A percentile compares a stretch with the other conserved stretches of the same genome.
Conservation (phyloP, 2,888 invertebrate species). For the Helicoverpa assulta region DNA sequence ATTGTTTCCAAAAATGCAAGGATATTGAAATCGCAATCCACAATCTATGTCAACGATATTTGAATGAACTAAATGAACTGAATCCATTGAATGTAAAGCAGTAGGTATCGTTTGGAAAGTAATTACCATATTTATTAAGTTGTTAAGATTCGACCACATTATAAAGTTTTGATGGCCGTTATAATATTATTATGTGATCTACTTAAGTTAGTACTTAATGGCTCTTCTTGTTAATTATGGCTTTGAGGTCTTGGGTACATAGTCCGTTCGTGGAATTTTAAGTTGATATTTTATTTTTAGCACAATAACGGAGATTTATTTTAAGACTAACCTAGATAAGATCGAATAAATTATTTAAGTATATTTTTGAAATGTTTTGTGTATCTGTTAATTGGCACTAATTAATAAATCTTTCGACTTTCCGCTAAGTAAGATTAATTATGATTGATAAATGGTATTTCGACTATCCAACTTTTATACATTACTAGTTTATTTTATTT, state of each 20-base stretch:
- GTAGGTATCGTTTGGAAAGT: conserved; percentile 36
- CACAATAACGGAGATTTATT: conserved; percentile 2
- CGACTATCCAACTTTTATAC: too few species aligned
- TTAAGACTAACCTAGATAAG: neutral
- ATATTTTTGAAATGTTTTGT: neutral
- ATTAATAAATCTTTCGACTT: too few species aligned
- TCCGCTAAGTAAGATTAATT: too few species aligned
- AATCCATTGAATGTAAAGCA: conserved; percentile 32
- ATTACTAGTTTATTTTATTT: too few species aligned
- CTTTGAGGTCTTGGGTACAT: conserved; percentile 18
- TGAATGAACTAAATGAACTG: conserved; percentile 34
- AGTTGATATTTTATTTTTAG: conserved; percentile 16
- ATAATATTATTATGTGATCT: conserved; percentile 47
- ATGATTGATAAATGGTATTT: too few species aligned
- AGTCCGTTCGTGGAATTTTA: conserved; percentile 24
- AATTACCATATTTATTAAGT: conserved; percentile 51
- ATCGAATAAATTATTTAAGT: conserved; percentile 6
- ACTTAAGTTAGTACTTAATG: conserved; percentile 27
- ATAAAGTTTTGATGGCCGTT: conserved; percentile 39
- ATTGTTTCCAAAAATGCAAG: neutral
- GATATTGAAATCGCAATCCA: conserved; percentile 13
- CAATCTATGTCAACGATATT: conserved; percentile 29
- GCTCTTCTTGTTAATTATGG: conserved; percentile 31
- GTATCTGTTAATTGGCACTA: neutral
- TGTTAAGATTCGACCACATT: conserved; percentile 40